Evolutionary conservation across 2,113 vertebrate genomes (phyloP).

Genomic region (Cynopterus brachyotis): DNA sequence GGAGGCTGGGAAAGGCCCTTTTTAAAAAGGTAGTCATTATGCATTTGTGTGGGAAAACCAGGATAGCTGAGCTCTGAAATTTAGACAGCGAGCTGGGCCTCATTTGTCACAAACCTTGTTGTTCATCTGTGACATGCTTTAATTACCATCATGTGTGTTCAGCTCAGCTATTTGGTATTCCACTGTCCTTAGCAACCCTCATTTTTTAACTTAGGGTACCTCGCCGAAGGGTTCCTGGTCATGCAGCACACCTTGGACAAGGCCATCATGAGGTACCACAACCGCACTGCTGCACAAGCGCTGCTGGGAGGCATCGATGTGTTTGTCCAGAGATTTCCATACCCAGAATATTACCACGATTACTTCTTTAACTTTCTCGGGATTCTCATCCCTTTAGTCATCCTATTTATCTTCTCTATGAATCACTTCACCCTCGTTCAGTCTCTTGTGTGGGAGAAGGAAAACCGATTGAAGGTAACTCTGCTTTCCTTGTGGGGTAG

Average conservation of each 20-base stretch:
- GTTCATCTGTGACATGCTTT: not conserved
- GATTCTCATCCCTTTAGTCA: slow-evolving; percentile 92
- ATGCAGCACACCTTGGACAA: slow-evolving; percentile 91
- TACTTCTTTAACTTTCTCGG: slow-evolving; percentile 92
- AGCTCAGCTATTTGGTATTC: not conserved
- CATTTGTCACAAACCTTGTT: not conserved
- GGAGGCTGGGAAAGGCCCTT: not conserved
- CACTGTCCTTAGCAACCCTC: not conserved
- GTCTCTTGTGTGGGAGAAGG: slow-evolving; percentile 93
- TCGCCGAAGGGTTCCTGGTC: slow-evolving; percentile 91
- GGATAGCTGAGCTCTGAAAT: not conserved
- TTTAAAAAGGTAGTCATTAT: not conserved
- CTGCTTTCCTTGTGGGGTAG: not conserved
- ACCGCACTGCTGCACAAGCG: slow-evolving; percentile 48
- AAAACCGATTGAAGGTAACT: slow-evolving; percentile 93
- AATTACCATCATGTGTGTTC: not conserved
- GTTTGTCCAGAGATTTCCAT: slow-evolving; percentile 91
- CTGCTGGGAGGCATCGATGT: slow-evolving; percentile 82
- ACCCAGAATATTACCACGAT: slow-evolving; percentile 87
- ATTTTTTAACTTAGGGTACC: slow-evolving; percentile 86
- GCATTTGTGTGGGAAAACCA: not conserved
- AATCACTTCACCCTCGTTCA: slow-evolving; percentile 93
- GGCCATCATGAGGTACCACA: slow-evolving; percentile 90
- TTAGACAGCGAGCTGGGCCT: not conserved
- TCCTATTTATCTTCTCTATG: slow-evolving; percentile 95